Evolutionary conservation across 92 coral and sea anemone genomes (phyloP), one percentile per base, ranked within the genome.

Genomic region (Montipora capitata): DNA sequence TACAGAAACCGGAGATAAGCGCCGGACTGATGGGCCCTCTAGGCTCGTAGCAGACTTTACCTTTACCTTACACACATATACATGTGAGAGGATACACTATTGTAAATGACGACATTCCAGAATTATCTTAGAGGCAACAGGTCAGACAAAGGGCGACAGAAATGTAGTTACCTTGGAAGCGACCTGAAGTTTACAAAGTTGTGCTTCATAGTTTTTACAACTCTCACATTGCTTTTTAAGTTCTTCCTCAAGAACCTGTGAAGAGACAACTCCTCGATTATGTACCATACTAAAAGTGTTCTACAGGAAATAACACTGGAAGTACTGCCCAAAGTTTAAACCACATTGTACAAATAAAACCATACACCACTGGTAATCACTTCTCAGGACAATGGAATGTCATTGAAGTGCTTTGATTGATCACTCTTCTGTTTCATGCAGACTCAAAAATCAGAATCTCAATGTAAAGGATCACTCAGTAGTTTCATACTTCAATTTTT

Each of bases 141-240:
- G 10, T 48, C 61, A 54, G 15, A 54, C 10, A 12, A 54, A 9
- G 3, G 10, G 7, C 1, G 52, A 48, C 8, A 54, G 12, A 54
- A 11, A 54, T 12, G 10, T 13, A 11, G 18, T 4, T 91, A 95
- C 98, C 96, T 88, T 95, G 4, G 87, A 88, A 11, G 78, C 58
- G 7, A 92, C 67, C 73, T 97, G 99, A 67, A 93, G 69, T 61
- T 84, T 91, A 82, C 99, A 97, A 43, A 97, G 89, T 68, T 94
- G 96, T 63, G 86, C 94, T 79, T 97, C 99, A 38, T 97, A 97
- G 77, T 97, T 96, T 9, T 82, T 87, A 79, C 99, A 97, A 71
- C 98, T 91, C 76, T 96, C 95, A 27, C 99, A 96, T 81, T 96
- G 92, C 48, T 96, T 96, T 90, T 92, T 85, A n/a, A 97, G 80